phyloP scores from a whole-genome alignment of 2,888 invertebrate genomes.

The Pachycephus smyrnensis region DNA sequence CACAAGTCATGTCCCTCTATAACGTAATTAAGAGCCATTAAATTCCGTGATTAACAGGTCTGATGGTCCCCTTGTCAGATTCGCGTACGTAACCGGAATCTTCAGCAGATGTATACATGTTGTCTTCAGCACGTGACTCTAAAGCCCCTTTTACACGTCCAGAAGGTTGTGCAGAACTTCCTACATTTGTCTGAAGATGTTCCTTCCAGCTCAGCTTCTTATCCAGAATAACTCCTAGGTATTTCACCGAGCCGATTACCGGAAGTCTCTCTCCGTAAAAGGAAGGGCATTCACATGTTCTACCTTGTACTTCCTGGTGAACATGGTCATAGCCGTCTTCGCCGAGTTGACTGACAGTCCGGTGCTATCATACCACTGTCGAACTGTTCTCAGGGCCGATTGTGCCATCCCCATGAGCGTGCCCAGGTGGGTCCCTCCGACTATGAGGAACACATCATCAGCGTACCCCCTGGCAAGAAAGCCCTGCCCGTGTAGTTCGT shows the following conservation, averaged over 20 bases:
- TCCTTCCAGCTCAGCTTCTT: constrained; percentile 4
- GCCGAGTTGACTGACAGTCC: constrained; percentile 1
- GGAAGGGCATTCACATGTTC: not conserved
- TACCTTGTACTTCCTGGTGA: not conserved
- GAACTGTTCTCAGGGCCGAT: not conserved
- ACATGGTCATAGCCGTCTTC: not conserved
- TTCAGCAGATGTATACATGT: too few species aligned
- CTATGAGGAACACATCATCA: not conserved
- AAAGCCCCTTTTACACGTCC: not conserved
- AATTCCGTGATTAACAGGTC: too few species aligned
- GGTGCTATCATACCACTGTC: not conserved
- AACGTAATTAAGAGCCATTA: too few species aligned
- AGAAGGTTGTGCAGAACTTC: constrained; percentile 6
- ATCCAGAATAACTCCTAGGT: not conserved
- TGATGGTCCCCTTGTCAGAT: too few species aligned
- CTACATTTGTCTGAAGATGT: constrained; percentile 1
- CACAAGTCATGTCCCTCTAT: too few species aligned
- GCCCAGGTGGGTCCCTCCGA: not conserved
- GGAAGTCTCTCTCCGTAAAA: not conserved
- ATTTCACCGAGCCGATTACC: not conserved
- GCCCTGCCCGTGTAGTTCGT: not conserved
- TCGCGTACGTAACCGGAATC: too few species aligned
- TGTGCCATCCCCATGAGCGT: not conserved
- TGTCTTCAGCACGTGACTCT: too few species aligned
- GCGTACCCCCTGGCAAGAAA: not conserved